Percentiles rank a stretch among this genome's conserved stretches.
Evolutionary conservation across 1,140 invertebrate species (phyloP).

Genomic region (Mylabris phalerata): DNA sequence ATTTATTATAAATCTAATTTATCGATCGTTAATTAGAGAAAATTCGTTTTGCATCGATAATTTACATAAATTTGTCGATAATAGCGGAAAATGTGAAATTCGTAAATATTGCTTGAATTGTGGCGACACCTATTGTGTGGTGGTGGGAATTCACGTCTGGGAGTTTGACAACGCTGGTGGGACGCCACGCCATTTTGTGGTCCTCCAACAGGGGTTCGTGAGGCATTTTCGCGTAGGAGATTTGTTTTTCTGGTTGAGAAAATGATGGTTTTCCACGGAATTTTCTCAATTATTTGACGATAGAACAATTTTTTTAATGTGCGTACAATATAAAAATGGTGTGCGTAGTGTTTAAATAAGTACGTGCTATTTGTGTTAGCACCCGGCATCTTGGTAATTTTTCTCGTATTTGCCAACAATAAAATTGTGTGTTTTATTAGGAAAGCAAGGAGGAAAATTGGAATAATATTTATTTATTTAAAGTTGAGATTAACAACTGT

Average conservation of each 20-base stretch:
- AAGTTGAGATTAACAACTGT: not conserved
- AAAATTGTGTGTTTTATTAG: constrained; percentile 2
- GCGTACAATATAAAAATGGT: constrained; percentile 5
- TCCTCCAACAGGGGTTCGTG: constrained; percentile 18
- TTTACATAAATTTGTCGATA: too few species aligned
- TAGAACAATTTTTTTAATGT: not conserved
- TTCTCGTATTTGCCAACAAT: not conserved
- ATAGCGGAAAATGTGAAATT: too few species aligned
- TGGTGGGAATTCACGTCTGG: too few species aligned
- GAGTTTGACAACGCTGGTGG: not conserved
- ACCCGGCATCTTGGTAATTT: too few species aligned
- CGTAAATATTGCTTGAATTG: too few species aligned
- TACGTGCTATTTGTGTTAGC: not conserved
- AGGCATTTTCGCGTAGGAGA: not conserved
- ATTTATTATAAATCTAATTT: too few species aligned
- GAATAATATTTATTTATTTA: not conserved
- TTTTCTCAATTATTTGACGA: not conserved
- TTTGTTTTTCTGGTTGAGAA: constrained; percentile 2
- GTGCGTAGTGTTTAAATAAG: constrained; percentile 3
- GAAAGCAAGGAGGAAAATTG: too few species aligned
- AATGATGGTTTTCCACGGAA: constrained; percentile 11
- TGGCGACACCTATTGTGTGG: too few species aligned
- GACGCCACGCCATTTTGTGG: constrained; percentile 27
- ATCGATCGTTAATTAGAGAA: too few species aligned
- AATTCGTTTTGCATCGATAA: too few species aligned